Conservation (phyloP, 2,113 vertebrate genomes). For the Gavialis gangeticus region DNA sequence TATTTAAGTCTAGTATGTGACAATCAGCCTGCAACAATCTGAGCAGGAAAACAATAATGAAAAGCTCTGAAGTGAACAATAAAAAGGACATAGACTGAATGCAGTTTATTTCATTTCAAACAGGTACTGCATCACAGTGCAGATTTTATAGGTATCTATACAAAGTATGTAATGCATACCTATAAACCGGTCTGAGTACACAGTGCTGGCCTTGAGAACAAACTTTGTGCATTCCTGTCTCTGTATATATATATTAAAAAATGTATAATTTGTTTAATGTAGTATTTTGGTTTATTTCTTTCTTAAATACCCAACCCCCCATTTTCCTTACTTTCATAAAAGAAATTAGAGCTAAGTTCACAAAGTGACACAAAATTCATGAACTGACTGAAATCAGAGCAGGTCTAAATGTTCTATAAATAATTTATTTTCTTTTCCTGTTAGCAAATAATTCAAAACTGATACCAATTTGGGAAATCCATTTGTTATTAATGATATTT, state of each 20-base stretch:
- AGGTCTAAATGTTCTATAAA: not conserved
- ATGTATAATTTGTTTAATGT: not conserved
- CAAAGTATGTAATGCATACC: not conserved
- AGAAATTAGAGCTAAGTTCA: not conserved
- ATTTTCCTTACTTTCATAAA: not conserved
- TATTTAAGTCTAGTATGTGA: not conserved
- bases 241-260: not conserved
- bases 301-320: not conserved
- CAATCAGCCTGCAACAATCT: accelerated
- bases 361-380: not conserved
- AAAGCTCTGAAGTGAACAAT: not conserved
- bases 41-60: not conserved
- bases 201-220: not conserved
- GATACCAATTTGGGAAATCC: accelerated
- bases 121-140: not conserved
- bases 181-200: not conserved
- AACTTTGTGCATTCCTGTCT: not conserved
- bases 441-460: not conserved
- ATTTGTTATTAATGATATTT: not conserved
- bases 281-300: not conserved
- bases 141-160: not conserved
- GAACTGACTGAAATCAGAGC: not conserved
- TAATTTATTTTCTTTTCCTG: not conserved
- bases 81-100: not conserved
- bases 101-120: not conserved